These are phyloP conservation scores for Hylomyscus alleni DNA, from an alignment of 2,797 vertebrate species.

Conservation along the genomic window DNA sequence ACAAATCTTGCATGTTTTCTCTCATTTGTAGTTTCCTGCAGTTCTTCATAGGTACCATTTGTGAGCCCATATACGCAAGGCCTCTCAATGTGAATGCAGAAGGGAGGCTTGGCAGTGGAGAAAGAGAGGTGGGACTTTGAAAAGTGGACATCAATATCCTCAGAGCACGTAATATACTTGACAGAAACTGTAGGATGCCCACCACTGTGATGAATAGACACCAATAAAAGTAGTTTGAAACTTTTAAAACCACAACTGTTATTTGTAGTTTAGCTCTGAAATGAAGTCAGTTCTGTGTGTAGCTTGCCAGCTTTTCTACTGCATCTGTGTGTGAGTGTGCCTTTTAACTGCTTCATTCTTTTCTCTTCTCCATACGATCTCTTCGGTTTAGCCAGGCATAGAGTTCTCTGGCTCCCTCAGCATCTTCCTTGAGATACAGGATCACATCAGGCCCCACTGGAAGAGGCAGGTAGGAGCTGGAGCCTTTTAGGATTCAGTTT, in stretches of 20 bases:
- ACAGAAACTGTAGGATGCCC: background rate
- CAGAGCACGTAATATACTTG: background rate
- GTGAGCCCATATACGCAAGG: accelerated
- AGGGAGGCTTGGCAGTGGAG: background rate
- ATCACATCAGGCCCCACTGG: background rate
- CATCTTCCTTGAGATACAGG: background rate
- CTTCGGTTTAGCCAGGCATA: background rate
- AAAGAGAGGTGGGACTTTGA: background rate
- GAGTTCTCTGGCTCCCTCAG: background rate
- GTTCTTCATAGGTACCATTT: background rate
- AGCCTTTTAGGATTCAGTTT: background rate
- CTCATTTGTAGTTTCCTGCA: background rate
- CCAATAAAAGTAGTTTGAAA: background rate
- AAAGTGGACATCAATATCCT: background rate
- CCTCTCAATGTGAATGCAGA: background rate
- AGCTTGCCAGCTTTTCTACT: background rate
- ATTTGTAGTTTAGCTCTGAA: constrained; percentile 24
- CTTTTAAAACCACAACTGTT: background rate
- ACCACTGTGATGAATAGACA: background rate
- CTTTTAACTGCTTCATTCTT: constrained; percentile 15
- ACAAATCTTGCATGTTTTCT: background rate
- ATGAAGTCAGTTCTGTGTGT: constrained; percentile 11
- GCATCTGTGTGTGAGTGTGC: background rate
- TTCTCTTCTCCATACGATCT: background rate
- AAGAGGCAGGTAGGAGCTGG: background rate